Conservation (phyloP, 2,113 vertebrate species). For the Aplodontia rufa region DNA sequence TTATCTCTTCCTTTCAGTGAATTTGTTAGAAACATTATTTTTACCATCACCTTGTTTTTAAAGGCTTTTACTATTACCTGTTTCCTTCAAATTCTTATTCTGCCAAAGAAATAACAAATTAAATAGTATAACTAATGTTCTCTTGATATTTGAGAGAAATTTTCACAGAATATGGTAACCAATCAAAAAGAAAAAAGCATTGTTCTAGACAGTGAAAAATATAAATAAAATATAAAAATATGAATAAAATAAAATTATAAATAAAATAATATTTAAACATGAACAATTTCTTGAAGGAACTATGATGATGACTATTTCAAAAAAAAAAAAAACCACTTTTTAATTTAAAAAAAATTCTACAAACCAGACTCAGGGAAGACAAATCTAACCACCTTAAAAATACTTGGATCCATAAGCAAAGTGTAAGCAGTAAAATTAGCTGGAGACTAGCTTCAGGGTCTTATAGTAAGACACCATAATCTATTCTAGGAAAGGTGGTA, state of each 20-base stretch:
- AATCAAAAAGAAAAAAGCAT: background rate
- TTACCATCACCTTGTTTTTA: background rate
- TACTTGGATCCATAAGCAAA: background rate
- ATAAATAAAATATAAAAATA: too few species aligned
- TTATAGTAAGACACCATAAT: background rate
- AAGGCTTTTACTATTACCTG: background rate
- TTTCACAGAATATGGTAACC: background rate
- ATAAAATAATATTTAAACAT: conserved; percentile 13
- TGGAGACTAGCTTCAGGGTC: background rate
- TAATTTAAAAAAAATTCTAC: background rate
- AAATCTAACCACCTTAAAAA: conserved; percentile 36
- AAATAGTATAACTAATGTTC: background rate
- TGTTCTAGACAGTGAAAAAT: conserved; percentile 19
- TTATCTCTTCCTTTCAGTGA: background rate
- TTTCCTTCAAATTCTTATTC: conserved; percentile 17
- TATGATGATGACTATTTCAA: background rate
- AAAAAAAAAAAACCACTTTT: too few species aligned
- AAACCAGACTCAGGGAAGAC: background rate
- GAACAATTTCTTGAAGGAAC: background rate
- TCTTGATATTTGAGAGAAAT: conserved; percentile 3
- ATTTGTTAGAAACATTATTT: background rate
- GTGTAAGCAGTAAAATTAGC: background rate
- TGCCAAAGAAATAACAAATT: background rate
- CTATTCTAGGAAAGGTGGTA: background rate
- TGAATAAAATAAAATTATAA: too few species aligned